These are phyloP conservation scores for Drosophila ironensis DNA, from an alignment of 1,140 invertebrate genomes.

Conservation along the genomic window DNA sequence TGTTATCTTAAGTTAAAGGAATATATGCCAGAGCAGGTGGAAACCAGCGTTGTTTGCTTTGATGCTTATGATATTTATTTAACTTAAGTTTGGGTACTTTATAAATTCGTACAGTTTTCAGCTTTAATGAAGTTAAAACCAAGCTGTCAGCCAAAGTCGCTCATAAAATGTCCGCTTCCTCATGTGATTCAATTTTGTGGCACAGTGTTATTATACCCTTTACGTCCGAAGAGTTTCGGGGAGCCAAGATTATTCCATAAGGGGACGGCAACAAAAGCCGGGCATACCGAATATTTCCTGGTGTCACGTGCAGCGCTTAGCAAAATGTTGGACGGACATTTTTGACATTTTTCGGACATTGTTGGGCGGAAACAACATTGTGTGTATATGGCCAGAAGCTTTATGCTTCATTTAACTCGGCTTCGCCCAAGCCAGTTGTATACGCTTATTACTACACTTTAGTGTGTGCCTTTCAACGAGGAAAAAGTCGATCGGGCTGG, in stretches of 20 bases:
- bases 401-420: slow-evolving; percentile 36
- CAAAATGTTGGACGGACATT: slow-evolving; percentile 33
- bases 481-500: background rate
- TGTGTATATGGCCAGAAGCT: slow-evolving; percentile 25
- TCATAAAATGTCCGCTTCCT: background rate
- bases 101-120: too few relatives aligned
- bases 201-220: slow-evolving; percentile 16
- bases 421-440: slow-evolving; percentile 1
- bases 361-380: slow-evolving; percentile 31
- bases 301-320: slow-evolving; percentile 52
- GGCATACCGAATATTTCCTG: slow-evolving; percentile 10
- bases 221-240: background rate
- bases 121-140: background rate
- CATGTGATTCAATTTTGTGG: slow-evolving; percentile 4
- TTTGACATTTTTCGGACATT: slow-evolving; percentile 17
- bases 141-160: background rate
- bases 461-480: slow-evolving; percentile 12
- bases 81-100: too few relatives aligned
- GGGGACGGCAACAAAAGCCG: slow-evolving; percentile 5
- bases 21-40: too few relatives aligned
- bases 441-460: slow-evolving; percentile 50
- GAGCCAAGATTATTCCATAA: slow-evolving; percentile 20
- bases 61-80: too few relatives aligned
- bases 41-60: too few relatives aligned
- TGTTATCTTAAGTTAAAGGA: too few relatives aligned